phyloP scores from a whole-genome alignment of 2,888 invertebrate species.

The Acanthosepion esculentum region DNA sequence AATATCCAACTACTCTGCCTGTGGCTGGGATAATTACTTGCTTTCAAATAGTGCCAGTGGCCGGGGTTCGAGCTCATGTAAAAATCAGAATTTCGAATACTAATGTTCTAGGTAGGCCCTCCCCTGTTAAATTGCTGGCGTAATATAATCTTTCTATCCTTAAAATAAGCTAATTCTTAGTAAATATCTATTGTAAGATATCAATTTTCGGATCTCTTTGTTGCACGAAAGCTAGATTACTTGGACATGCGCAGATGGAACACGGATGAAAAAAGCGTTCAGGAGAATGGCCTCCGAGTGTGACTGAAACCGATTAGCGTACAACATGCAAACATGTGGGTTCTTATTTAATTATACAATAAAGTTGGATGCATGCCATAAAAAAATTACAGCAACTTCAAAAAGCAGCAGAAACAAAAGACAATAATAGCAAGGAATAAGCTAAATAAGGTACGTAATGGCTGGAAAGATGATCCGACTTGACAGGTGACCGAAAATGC shows the following conservation, averaged over 20 bases:
- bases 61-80: no score
- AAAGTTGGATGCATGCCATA: not conserved
- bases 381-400: not conserved
- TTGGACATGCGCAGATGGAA: not conserved
- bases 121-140: not conserved
- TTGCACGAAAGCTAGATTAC: not conserved
- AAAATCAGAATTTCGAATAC: no score
- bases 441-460: slow-evolving; percentile 13
- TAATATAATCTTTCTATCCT: not conserved
- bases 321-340: not conserved
- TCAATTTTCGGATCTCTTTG: not conserved
- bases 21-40: no score
- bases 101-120: not conserved
- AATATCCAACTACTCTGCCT: no score
- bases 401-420: not conserved
- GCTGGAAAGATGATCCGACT: not conserved
- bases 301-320: not conserved
- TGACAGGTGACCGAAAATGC: slow-evolving; percentile 33
- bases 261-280: not conserved
- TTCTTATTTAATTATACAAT: not conserved
- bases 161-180: not conserved
- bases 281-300: not conserved
- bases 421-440: not conserved
- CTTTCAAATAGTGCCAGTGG: no score
- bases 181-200: not conserved